Conservation (phyloP, 2,797 vertebrate species). For the Sebastes trivittatus region DNA sequence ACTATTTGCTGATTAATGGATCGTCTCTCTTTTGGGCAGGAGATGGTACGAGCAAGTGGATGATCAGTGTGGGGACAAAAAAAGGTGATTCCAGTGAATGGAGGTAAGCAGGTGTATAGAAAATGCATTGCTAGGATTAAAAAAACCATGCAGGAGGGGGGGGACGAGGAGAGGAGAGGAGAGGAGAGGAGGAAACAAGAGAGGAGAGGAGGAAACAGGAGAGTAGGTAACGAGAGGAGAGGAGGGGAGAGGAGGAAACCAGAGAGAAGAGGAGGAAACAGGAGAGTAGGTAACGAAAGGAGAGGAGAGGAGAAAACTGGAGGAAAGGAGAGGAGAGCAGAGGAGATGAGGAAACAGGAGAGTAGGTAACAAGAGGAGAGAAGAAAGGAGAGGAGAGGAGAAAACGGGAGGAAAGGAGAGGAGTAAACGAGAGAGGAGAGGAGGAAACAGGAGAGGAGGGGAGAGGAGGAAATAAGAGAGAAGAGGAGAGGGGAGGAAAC, state of each 20-base stretch:
- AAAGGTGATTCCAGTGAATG: slow-evolving; percentile 41
- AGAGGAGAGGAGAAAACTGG: background rate
- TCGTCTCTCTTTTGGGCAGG: slow-evolving; percentile 85
- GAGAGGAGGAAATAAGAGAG: too few relatives aligned
- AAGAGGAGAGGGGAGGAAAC: too few relatives aligned
- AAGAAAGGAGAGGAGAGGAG: too few relatives aligned
- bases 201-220: background rate
- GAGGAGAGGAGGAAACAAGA: background rate
- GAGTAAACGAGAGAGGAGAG: too few relatives aligned
- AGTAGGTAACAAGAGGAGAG: background rate
- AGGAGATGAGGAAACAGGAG: background rate
- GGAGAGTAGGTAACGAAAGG: background rate
- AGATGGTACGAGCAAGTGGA: slow-evolving; percentile 60
- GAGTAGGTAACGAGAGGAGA: background rate
- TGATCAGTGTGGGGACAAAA: slow-evolving; percentile 57
- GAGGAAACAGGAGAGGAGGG: too few relatives aligned
- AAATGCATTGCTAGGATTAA: slow-evolving; percentile 20
- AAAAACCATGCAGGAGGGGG: background rate
- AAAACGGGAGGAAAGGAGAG: too few relatives aligned
- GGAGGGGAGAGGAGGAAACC: background rate
- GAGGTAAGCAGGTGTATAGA: slow-evolving; percentile 52
- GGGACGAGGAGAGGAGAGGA: background rate
- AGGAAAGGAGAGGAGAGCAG: background rate
- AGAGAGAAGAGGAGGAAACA: background rate
- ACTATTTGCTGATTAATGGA: slow-evolving; percentile 99